A percentile compares a stretch with the other conserved stretches of the same genome.
Conservation (phyloP, 2,113 vertebrate species). For the Mesocricetus auratus region DNA sequence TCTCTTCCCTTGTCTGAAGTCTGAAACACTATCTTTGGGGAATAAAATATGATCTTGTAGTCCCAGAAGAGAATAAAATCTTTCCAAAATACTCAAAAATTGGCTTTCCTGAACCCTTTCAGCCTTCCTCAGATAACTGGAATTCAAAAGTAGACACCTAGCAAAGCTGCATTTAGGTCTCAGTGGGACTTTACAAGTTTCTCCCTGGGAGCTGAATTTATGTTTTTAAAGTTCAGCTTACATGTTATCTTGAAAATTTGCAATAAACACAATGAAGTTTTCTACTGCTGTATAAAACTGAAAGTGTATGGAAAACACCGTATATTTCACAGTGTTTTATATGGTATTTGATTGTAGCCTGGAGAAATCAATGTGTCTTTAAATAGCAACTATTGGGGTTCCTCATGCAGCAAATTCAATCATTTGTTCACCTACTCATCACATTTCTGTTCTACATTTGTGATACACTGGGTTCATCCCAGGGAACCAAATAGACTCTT, state of each 20-base stretch:
- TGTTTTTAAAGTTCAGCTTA: slow-evolving; percentile 59
- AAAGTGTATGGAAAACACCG: slow-evolving; percentile 2
- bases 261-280: slow-evolving; percentile 55
- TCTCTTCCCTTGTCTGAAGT: not conserved
- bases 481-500: slow-evolving; percentile 33
- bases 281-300: slow-evolving; percentile 45
- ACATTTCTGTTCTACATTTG: not conserved
- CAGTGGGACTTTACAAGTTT: not conserved
- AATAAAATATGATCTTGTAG: not conserved
- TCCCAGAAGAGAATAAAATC: not conserved
- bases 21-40: not conserved
- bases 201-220: slow-evolving; percentile 2
- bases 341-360: slow-evolving; percentile 24
- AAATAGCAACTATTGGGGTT: slow-evolving; percentile 33
- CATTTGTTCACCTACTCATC: slow-evolving; percentile 43
- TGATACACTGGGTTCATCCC: not conserved
- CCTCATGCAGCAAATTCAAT: slow-evolving; percentile 43
- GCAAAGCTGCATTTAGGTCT: not conserved
- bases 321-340: slow-evolving; percentile 31
- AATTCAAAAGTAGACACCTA: not conserved
- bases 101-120: not conserved
- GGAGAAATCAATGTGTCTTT: slow-evolving; percentile 18
- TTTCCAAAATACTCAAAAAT: slow-evolving; percentile 1
- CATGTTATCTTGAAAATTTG: slow-evolving; percentile 52
- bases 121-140: not conserved